These are phyloP conservation scores for Melanophora roralis DNA, from an alignment of 2,888 invertebrate genomes.

Conservation along the genomic window DNA sequence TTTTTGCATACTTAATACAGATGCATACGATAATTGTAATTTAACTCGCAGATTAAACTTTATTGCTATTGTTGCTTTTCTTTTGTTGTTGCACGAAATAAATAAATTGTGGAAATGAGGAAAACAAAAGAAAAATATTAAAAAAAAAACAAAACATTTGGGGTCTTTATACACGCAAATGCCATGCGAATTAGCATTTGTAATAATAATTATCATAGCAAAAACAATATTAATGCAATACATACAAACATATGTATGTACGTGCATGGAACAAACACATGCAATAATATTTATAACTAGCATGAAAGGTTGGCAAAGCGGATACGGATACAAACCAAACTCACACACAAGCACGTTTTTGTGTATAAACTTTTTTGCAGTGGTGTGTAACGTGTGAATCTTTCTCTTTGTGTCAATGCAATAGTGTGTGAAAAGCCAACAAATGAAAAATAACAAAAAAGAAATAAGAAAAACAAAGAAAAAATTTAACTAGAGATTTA, in stretches of 20 bases:
- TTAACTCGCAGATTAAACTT: background rate
- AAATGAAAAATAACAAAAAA: background rate
- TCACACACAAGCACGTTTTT: background rate
- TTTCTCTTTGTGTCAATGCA: constrained; percentile 29
- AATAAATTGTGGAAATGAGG: constrained; percentile 39
- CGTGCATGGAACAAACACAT: too few relatives aligned
- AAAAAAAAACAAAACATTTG: constrained; percentile 22
- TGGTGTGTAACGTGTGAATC: constrained; percentile 39
- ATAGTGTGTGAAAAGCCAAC: constrained; percentile 30
- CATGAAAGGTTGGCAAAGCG: constrained; percentile 52
- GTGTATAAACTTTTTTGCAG: background rate
- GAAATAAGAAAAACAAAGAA: background rate
- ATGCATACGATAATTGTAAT: background rate
- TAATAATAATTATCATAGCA: constrained; percentile 33
- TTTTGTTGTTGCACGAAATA: constrained; percentile 19
- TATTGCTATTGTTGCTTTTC: background rate
- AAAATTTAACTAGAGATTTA: constrained; percentile 11
- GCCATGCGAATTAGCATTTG: constrained; percentile 60
- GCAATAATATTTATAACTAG: constrained; percentile 3
- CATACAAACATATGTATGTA: background rate
- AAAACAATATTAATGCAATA: constrained; percentile 20
- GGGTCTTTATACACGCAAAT: constrained; percentile 52
- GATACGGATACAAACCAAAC: constrained; percentile 53
- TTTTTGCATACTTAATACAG: constrained; percentile 1
- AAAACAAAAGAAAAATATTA: background rate